Base-by-base conservation (phyloP, 2,888 invertebrate species). In the Darwinula stevensoni region DNA sequence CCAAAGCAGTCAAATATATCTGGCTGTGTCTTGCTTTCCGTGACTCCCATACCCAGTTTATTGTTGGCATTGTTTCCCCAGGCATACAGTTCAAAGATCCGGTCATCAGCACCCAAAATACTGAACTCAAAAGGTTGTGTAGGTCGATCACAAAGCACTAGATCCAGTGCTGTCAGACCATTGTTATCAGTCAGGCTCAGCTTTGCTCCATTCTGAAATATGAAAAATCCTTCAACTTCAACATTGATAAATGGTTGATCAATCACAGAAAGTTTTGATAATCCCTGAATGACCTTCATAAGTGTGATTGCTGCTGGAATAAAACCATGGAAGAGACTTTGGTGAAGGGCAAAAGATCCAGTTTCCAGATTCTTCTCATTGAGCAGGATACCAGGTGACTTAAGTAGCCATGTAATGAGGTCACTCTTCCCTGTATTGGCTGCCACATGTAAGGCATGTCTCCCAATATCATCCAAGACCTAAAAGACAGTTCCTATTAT, bases 61-160 rank as follows among this genome's bases (percentile, higher is more conserved):
- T 72, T 74, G 50, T 80, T 82, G 27, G 63, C 61, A 50, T 84
- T 82, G 26, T 63, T 65, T 6, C 82, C 82, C 76, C 78, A 82
- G 1, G 69, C 67, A 40, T 72, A 72, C 0, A 67, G 62, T 44
- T 76, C 71, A 39, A 57, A 58, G 0, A 59, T 57, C 36, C 47
- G 34, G 6, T 33, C 15, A 31, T 51, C 44, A 2, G 37, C 36
- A 22, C 38, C 37, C 12, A 41, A 43, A 12, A 43, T 37, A 45
- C 54, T 52, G 36, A n/a, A n/a, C n/a, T n/a, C n/a, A n/a, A n/a
- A n/a, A n/a, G n/a, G n/a, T n/a, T n/a, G n/a, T n/a, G 54, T 52
- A 13, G 55, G 53, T 16, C 62, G 54, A 45, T 72, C 70, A 34
- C 63, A 56, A 54, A 64, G 59, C 1, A 64, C 59, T 40, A 69